Evolutionary conservation across 2,888 invertebrate genomes (phyloP).

Genomic region (Taphrorychus bicolor): DNA sequence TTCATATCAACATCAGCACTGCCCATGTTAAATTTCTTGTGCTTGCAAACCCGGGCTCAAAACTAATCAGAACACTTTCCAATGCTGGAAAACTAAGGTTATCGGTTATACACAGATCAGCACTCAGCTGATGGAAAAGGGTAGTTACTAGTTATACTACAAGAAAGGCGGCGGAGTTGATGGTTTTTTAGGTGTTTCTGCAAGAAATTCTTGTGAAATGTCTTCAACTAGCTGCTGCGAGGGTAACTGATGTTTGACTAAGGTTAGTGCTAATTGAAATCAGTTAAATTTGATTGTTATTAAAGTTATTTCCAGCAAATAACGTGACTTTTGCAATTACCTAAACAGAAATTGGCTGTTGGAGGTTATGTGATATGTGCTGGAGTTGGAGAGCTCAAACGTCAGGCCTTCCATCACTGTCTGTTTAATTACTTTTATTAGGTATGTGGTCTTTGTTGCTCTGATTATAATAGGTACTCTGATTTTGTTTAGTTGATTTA

Average conservation of each 20-base stretch:
- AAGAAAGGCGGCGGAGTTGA: too few relatives aligned
- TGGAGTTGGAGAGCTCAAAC: not conserved
- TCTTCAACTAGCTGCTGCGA: not conserved
- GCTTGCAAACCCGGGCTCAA: slow-evolving; percentile 10
- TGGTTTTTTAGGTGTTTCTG: not conserved
- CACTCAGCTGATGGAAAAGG: slow-evolving; percentile 1
- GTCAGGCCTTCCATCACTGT: not conserved
- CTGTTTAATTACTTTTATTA: slow-evolving; percentile 5
- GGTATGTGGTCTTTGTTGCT: too few relatives aligned
- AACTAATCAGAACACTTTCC: too few relatives aligned
- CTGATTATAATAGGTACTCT: too few relatives aligned
- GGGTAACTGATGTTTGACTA: not conserved
- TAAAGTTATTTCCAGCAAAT: slow-evolving; percentile 7
- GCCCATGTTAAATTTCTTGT: slow-evolving; percentile 52
- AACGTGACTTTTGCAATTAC: not conserved
- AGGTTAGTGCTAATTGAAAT: not conserved
- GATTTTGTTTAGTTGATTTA: too few relatives aligned
- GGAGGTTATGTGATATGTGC: slow-evolving; percentile 25
- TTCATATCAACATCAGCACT: slow-evolving; percentile 55
- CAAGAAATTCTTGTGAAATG: not conserved
- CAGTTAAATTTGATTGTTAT: not conserved
- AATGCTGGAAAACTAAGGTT: slow-evolving; percentile 39
- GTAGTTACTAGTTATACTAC: not conserved
- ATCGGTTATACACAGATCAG: too few relatives aligned
- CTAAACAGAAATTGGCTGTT: slow-evolving; percentile 13